These are phyloP conservation scores for Amphilophus citrinellus DNA, from an alignment of 2,113 vertebrate genomes.

Conservation along the genomic window DNA sequence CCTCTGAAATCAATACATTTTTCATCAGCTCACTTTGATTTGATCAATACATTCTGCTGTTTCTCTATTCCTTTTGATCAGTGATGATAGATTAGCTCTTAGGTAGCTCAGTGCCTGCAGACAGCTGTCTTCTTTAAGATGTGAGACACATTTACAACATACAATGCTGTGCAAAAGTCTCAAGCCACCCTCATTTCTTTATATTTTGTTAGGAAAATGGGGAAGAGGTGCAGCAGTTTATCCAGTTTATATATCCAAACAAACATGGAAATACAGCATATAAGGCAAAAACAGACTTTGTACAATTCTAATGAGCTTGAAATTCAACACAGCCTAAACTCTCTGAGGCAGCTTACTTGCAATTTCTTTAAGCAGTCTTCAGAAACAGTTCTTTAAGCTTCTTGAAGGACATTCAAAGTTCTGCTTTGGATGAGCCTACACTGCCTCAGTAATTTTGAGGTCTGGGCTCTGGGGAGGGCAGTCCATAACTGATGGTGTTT, in stretches of 20 bases:
- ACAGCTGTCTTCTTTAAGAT: not conserved
- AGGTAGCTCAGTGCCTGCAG: not conserved
- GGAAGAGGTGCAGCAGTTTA: not conserved
- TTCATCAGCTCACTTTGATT: conserved; percentile 24
- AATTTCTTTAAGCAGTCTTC: not conserved
- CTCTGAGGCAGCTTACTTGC: not conserved
- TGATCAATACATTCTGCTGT: conserved; percentile 30
- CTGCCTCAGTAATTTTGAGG: not conserved
- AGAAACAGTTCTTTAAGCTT: not conserved
- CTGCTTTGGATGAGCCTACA: not conserved
- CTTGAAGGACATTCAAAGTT: not conserved
- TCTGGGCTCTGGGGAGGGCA: not conserved
- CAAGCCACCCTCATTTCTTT: not conserved
- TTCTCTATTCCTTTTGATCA: conserved; percentile 16
- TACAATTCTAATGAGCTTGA: too few relatives aligned
- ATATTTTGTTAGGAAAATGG: not conserved
- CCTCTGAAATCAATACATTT: conserved; percentile 20
- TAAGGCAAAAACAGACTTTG: too few relatives aligned
- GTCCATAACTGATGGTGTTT: too few relatives aligned
- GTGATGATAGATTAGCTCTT: conserved; percentile 33
- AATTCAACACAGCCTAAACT: not conserved
- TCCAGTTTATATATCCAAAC: not conserved
- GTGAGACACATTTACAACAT: not conserved
- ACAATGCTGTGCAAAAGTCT: not conserved
- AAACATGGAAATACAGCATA: not conserved